Percentiles rank a stretch among this genome's conserved stretches.
phyloP scores from a whole-genome alignment of 2,888 invertebrate genomes.

The Zelleria hepariella region DNA sequence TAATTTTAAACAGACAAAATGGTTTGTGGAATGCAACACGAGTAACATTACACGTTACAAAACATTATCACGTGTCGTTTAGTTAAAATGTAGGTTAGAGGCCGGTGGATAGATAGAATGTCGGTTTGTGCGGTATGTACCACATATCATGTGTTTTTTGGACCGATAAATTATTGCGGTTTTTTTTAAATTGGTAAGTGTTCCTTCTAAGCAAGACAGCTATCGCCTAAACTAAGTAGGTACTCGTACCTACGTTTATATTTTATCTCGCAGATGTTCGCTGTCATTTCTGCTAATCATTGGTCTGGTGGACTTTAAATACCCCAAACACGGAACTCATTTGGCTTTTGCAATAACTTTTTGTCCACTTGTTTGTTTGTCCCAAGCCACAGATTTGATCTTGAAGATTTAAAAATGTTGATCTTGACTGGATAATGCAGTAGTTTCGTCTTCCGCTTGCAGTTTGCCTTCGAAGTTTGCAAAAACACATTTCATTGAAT shows the following conservation, averaged over 20 bases:
- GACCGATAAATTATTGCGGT: neutral
- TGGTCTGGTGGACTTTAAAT: neutral
- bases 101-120: neutral
- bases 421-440: no score
- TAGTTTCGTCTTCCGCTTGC: neutral
- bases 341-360: neutral
- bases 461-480: neutral
- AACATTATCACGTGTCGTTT: neutral
- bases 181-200: no score
- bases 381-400: neutral
- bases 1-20: neutral
- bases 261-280: no score
- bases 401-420: neutral
- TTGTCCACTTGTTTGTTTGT: neutral
- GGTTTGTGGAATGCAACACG: neutral
- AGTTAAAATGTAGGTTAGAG: neutral
- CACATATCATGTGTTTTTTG: neutral
- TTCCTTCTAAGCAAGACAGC: no score
- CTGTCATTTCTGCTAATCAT: neutral
- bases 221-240: no score
- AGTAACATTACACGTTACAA: neutral
- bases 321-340: neutral
- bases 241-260: neutral
- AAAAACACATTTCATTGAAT: neutral
- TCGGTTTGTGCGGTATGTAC: neutral